Conservation (phyloP, 1,140 invertebrate genomes). For the Gryon sp. region DNA sequence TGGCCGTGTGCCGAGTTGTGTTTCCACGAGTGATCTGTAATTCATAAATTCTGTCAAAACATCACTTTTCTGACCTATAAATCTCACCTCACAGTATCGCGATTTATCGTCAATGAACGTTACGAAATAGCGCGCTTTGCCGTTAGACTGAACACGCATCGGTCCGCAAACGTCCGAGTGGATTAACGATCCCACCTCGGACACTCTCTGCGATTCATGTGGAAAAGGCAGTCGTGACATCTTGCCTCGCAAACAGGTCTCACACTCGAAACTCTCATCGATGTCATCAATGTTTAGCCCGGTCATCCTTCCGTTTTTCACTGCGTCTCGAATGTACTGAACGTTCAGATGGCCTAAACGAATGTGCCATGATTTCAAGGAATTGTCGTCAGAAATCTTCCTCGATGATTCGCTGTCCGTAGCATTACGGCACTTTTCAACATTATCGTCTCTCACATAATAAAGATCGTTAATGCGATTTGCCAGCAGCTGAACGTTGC, state of each 20-base stretch:
- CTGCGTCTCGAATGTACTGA: constrained; percentile 4
- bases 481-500: constrained; percentile 6
- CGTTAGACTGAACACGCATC: neutral
- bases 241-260: neutral
- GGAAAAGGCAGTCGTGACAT: neutral
- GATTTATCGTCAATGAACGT: constrained; percentile 66
- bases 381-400: neutral
- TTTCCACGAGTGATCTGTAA: constrained; percentile 58
- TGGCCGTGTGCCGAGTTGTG: constrained; percentile 38
- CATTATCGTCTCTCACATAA: neutral
- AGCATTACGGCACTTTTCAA: constrained; percentile 1
- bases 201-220: neutral
- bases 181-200: neutral
- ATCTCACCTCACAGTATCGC: constrained; percentile 54
- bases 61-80: constrained; percentile 66
- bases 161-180: neutral
- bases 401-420: neutral
- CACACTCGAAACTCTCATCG: neutral
- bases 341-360: constrained; percentile 16
- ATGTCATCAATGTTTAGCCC: too few species aligned
- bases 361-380: constrained; percentile 10
- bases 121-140: constrained; percentile 41
- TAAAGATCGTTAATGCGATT: constrained; percentile 2
- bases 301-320: too few species aligned
- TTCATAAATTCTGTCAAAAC: constrained; percentile 45